These are phyloP conservation scores for Leptobrachium ailaonicum DNA, from an alignment of 2,113 vertebrate genomes.

Conservation along the genomic window DNA sequence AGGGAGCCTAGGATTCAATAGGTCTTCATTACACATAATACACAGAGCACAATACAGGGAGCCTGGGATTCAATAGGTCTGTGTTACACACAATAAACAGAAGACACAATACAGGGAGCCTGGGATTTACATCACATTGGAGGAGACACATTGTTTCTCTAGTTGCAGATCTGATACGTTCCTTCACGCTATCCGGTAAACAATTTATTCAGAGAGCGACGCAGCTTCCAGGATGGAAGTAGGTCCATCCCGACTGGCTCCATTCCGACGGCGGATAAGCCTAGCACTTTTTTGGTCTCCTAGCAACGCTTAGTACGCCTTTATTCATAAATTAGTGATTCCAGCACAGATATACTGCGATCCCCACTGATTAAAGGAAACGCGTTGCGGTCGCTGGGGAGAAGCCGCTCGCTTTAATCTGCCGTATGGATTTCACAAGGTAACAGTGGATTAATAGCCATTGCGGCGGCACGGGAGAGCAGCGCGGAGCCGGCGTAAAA, in stretches of 20 bases:
- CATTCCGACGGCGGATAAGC: constrained; percentile 13
- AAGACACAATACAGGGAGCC: too few relatives aligned
- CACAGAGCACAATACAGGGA: too few relatives aligned
- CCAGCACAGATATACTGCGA: not conserved
- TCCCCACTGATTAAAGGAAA: not conserved
- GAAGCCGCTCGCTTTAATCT: not conserved
- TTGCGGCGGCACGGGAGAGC: not conserved
- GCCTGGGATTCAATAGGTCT: too few relatives aligned
- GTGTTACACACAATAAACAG: too few relatives aligned
- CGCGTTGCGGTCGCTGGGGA: constrained; percentile 14
- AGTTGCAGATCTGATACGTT: too few relatives aligned
- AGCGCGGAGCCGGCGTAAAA: not conserved
- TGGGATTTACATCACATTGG: too few relatives aligned
- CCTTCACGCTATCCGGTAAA: too few relatives aligned
- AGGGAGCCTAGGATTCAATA: too few relatives aligned
- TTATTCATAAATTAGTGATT: constrained; percentile 28
- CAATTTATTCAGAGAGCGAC: too few relatives aligned
- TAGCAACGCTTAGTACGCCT: constrained; percentile 1
- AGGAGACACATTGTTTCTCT: too few relatives aligned
- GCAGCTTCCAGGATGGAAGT: too few relatives aligned
- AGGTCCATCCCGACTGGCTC: not conserved
- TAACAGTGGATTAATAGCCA: constrained; percentile 14
- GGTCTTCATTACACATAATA: too few relatives aligned
- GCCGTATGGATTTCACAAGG: not conserved
- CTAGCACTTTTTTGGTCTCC: constrained; percentile 15